Evolutionary conservation across 2,888 invertebrate species (phyloP).

Genomic region (Prosapia bicincta): DNA sequence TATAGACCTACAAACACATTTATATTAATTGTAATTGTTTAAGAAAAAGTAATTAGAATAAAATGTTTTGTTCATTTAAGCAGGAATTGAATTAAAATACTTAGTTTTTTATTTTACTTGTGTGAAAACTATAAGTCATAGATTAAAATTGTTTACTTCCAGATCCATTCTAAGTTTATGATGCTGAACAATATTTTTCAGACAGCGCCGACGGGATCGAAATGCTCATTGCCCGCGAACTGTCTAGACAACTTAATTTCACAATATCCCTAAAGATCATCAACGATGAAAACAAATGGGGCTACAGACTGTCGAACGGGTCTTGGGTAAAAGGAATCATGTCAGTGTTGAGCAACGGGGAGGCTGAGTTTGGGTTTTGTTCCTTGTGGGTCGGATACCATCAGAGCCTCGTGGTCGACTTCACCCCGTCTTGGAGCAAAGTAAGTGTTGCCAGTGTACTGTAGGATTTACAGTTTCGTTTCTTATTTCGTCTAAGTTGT

Average conservation of each 20-base stretch:
- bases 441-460: neutral
- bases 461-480: too few species aligned
- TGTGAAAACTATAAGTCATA: neutral
- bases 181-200: too few species aligned
- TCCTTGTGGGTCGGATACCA: neutral
- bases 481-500: too few species aligned
- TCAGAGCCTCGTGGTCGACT: neutral
- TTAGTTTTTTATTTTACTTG: neutral
- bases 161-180: too few species aligned
- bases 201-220: neutral
- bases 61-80: too few species aligned
- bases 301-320: neutral
- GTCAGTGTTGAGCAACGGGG: neutral
- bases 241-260: neutral
- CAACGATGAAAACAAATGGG: neutral
- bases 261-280: neutral
- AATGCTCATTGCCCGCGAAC: neutral
- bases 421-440: conserved; percentile 8
- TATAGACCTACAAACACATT: too few species aligned
- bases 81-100: too few species aligned
- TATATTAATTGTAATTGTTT: too few species aligned
- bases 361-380: conserved; percentile 7
- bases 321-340: conserved; percentile 9
- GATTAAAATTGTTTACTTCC: neutral
- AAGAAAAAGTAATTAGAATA: too few species aligned